A percentile compares a stretch with the other conserved stretches of the same genome.
Conservation (phyloP, 2,113 vertebrate species). For the Oriolus oriolus region DNA sequence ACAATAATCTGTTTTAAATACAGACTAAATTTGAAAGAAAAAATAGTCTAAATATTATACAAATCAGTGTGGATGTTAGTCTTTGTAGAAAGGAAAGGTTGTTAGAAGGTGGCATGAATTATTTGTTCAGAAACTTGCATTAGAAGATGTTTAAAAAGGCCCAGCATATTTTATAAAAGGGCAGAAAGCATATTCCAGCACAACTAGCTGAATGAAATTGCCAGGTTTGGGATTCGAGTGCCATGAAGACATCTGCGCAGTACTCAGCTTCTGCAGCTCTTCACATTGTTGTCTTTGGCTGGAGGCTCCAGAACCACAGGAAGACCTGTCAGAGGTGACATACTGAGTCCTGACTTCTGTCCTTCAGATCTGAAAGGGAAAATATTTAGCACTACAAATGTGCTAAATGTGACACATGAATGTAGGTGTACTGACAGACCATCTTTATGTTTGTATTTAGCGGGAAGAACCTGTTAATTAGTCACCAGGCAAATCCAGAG, state of each 20-base stretch:
- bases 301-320: not conserved
- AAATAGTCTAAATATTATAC: not conserved
- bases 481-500: not conserved
- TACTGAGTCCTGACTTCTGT: not conserved
- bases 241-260: not conserved
- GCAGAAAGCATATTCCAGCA: not conserved
- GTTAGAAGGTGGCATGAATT: not conserved
- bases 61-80: not conserved
- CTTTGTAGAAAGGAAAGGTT: not conserved
- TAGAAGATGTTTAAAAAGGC: not conserved
- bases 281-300: not conserved
- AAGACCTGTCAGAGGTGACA: not conserved
- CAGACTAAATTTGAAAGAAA: not conserved
- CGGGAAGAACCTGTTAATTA: not conserved
- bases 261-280: not conserved
- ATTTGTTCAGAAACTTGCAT: not conserved
- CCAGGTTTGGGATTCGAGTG: not conserved
- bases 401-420: not conserved
- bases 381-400: not conserved
- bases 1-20: not conserved
- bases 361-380: not conserved
- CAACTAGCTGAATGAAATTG: not conserved
- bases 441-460: not conserved
- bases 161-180: not conserved
- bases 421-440: not conserved